Evolutionary conservation across 2,113 vertebrate species (phyloP), one percentile per base, ranked within the genome.

Genomic region (Strix uralensis): DNA sequence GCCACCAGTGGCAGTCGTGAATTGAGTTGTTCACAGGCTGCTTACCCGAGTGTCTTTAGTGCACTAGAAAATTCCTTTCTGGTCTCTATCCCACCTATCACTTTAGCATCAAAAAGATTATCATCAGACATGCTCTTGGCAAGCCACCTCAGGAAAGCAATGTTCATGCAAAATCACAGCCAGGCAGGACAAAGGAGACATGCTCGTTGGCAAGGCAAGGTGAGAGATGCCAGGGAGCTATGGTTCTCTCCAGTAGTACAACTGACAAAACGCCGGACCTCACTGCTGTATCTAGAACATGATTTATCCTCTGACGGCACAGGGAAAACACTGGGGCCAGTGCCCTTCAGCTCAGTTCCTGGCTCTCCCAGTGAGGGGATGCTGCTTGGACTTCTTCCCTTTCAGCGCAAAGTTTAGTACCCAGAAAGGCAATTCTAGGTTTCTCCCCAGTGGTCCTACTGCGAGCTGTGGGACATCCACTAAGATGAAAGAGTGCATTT

Each of bases 181-280:
- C 5, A 57, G 95, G 85, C 93, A 88, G 88, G 90, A 90, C 66
- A 59, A 59, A 46, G 92, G 55, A 89, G 94, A 90, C 84, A 66
- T 4, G 71, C 85, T 47, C 92, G 15, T 23, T 59, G 44, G 67
- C 30, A 21, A 83, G 80, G 46, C 46, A 25, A 83, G 79, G 59
- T 21, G 49, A 67, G 40, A 79, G 27, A 42, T 2, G 8, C 88
- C 21, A 15, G 30, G 87, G 59, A 70, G 87, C 95, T 80, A 44
- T 52, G 94, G 97, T 90, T 97, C 96, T 93, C 97, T 95, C 97
- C 84, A 54, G 82, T 11, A 97, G 97, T 75, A 67, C 81, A 88
- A 95, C 92, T 74, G 97, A 97, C 95, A 93, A 30, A 88, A 90
- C 7, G 34, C 40, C 26, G 22, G 36, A 32, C 54, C 54, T 75